Evolutionary conservation across 2,113 vertebrate species (phyloP), one percentile per base, ranked within the genome.

Genomic region (Cathartes aura): DNA sequence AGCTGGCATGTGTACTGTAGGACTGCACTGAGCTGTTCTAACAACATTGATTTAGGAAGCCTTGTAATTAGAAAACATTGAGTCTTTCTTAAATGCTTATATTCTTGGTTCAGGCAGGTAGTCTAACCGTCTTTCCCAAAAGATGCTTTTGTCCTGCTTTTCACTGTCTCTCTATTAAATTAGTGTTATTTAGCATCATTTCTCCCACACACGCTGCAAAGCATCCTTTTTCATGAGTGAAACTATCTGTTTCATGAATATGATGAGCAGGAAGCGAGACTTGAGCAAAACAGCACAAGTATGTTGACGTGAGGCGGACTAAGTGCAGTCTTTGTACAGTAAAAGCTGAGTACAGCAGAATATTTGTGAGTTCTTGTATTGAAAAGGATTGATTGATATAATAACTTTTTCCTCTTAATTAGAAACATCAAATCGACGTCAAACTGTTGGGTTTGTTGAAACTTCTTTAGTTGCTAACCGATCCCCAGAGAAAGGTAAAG

Each of bases 361-460:
- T 79, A 19, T 63, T 79, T 74, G 4, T 50, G 30, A 81, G 12
- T 22, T 76, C 34, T 32, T 82, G 24, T 56, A 14, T 32, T 66
- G 58, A 52, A 42, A 75, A 36, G 19, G 3, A 32, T 10, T 14
- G 17, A 56, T 66, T 40, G 66, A 81, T 10, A 1, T 0, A 45
- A 22, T 11, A 62, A 16, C 23, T 45, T 43, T 30, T 94, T 70
- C 43, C n/a, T 94, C 79, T 82, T 67, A 8, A 95, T 72, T 93
- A 99, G 99, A 99, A 95, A 71, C 98, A 56, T 95, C 94, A 42
- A 95, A 32, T 96, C 98, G 98, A 67, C 98, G 92, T 43, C 98
- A 98, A 32, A 98, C 98, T 1, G 98, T 99, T 30, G 99, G 98
- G 20, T 99, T 99, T 80, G 96, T 98, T 29, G 99, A 99, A 70